phyloP scores from a whole-genome alignment of 1,140 invertebrate genomes.

The Eulimnadia texana region DNA sequence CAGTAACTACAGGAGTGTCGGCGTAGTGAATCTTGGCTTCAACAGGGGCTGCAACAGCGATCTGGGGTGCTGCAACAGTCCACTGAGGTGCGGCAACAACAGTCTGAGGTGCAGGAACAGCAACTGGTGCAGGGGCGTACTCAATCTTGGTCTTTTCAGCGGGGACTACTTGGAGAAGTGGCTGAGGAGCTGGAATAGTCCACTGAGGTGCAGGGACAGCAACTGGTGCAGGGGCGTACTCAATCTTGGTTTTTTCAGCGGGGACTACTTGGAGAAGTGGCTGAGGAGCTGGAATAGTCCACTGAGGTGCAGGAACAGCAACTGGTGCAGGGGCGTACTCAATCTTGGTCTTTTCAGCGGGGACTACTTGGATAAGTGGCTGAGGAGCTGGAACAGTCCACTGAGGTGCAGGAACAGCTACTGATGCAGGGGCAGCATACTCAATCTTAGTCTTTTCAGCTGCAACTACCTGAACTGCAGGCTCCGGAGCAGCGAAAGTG shows the following conservation, averaged over 20 bases:
- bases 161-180: too few relatives aligned
- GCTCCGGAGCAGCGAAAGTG: too few relatives aligned
- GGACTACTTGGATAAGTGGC: too few relatives aligned
- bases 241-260: neutral
- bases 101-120: neutral
- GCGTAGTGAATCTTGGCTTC: slow-evolving; percentile 31
- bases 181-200: neutral
- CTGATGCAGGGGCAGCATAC: too few relatives aligned
- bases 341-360: neutral
- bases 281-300: neutral
- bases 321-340: neutral
- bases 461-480: too few relatives aligned
- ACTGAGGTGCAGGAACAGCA: neutral
- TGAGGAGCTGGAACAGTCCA: too few relatives aligned
- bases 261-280: neutral
- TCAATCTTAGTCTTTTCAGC: neutral
- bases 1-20: slow-evolving; percentile 30
- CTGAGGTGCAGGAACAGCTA: neutral
- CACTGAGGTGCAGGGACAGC: neutral
- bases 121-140: neutral
- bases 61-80: neutral
- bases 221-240: neutral
- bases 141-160: neutral
- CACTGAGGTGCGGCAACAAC: neutral
- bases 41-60: slow-evolving; percentile 11